A percentile compares a stretch with the other conserved stretches of the same genome.
phyloP scores from a whole-genome alignment of 2,797 vertebrate genomes.

The Artibeus lituratus region DNA sequence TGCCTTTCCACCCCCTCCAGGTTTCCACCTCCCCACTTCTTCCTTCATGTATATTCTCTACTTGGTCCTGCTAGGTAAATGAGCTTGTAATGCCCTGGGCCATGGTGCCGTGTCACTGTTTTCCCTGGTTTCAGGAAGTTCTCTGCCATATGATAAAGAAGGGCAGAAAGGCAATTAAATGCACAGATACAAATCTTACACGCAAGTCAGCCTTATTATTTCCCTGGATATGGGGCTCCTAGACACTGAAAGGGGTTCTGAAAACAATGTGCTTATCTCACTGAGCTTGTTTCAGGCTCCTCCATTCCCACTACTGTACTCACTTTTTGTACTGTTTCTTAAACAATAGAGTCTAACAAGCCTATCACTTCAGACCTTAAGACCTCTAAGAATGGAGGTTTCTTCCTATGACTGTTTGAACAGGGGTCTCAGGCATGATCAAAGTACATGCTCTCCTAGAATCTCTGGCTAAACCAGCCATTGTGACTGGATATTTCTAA shows the following conservation, averaged over 20 bases:
- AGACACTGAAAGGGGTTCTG: neutral
- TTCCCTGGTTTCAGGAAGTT: conserved; percentile 6
- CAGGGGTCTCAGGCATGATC: neutral
- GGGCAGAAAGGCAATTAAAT: neutral
- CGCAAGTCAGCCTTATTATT: neutral
- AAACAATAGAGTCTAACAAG: neutral
- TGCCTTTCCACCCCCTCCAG: neutral
- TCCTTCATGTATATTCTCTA: neutral
- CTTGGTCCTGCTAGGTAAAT: neutral
- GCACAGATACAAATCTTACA: neutral
- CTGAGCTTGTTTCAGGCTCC: neutral
- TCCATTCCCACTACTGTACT: neutral
- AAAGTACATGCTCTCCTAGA: neutral
- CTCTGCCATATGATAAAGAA: neutral
- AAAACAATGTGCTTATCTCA: neutral
- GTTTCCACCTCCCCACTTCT: neutral
- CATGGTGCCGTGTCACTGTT: neutral
- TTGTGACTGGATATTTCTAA: neutral
- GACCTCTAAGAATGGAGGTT: neutral
- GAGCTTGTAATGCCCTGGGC: neutral
- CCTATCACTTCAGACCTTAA: neutral
- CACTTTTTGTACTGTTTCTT: neutral
- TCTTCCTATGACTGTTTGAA: neutral
- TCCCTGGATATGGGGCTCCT: neutral
- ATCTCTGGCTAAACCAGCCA: neutral